These are phyloP conservation scores for Thysanoteuthis rhombus DNA, from an alignment of 2,888 invertebrate genomes.

Conservation along the genomic window DNA sequence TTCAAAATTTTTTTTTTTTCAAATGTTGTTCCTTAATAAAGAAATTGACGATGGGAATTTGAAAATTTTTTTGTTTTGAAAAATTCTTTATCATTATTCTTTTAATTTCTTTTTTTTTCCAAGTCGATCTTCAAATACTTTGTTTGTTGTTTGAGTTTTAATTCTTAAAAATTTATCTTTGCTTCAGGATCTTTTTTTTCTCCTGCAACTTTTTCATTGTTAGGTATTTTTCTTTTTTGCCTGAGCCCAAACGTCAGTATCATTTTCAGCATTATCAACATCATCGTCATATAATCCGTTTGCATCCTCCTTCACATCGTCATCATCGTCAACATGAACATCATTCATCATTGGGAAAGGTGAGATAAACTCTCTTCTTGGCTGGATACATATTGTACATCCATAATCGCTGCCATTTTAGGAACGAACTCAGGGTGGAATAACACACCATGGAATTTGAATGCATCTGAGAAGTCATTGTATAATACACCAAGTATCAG, in stretches of 20 bases:
- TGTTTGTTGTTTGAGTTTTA: not conserved
- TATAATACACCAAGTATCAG: constrained; percentile 21
- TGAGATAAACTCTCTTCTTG: constrained; percentile 1
- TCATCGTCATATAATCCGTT: not conserved
- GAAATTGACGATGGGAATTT: constrained; percentile 18
- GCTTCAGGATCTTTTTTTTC: not conserved
- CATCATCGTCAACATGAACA: not conserved
- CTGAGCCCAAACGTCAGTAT: not conserved
- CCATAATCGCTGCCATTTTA: constrained; percentile 19
- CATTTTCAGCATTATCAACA: constrained; percentile 16
- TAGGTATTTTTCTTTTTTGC: not conserved
- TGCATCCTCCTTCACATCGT: constrained; percentile 12
- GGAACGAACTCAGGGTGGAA: constrained; percentile 31
- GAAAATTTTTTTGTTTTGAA: not conserved
- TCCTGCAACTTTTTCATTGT: not conserved
- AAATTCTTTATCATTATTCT: not conserved
- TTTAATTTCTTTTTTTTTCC: not conserved
- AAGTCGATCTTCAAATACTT: not conserved
- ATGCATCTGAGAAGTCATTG: constrained; percentile 21
- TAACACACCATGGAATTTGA: constrained; percentile 31
- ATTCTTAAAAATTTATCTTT: not conserved
- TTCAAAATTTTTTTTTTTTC: not conserved
- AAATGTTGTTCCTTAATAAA: not conserved
- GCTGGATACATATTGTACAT: constrained; percentile 28
- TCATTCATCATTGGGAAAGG: constrained; percentile 1